phyloP scores from a whole-genome alignment of 2,113 vertebrate species.

The Lagenorhynchus albirostris region DNA sequence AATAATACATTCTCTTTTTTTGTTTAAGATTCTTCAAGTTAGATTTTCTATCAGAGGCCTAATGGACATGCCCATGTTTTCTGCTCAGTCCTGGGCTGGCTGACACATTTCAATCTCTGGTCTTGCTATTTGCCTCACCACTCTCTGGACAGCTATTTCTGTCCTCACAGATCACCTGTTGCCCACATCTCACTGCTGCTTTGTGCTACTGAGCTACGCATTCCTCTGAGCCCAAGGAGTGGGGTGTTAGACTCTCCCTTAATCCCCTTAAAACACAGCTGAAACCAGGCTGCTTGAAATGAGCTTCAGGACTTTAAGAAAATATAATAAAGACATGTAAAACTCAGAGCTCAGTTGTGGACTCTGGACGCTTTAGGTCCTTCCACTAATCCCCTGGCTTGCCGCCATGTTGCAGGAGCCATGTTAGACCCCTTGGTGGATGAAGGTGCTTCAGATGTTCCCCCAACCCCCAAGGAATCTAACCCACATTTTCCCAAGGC shows the following conservation, averaged over 20 bases:
- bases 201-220: too few relatives aligned
- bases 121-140: neutral
- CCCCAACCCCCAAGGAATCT: neutral
- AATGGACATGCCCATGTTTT: neutral
- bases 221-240: neutral
- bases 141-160: neutral
- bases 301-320: neutral
- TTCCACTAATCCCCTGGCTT: neutral
- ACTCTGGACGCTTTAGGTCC: fast-evolving
- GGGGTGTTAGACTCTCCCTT: neutral
- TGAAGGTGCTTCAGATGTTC: fast-evolving
- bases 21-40: neutral
- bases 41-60: neutral
- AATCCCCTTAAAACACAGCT: constrained; percentile 6
- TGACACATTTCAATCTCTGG: neutral
- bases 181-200: neutral
- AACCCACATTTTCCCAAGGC: neutral
- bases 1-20: neutral
- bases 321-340: neutral
- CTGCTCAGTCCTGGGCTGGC: neutral
- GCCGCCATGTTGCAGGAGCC: neutral
- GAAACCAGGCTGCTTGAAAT: neutral
- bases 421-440: neutral
- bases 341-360: neutral
- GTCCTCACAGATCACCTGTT: neutral